Base-by-base conservation (phyloP, 1,140 invertebrate genomes). In the Chrysopa pallens region DNA sequence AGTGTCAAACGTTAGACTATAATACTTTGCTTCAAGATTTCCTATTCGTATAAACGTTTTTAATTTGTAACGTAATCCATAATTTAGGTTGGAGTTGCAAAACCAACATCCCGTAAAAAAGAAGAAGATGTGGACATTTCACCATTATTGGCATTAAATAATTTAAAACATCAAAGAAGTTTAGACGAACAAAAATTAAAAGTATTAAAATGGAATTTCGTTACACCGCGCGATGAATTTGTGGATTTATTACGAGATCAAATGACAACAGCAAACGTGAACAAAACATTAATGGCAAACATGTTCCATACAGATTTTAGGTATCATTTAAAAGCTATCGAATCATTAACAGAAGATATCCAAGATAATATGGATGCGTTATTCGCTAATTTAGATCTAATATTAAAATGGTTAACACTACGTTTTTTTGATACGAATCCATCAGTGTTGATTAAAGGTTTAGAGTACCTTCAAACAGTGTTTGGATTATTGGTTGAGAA, bases 361-460 rank as follows among this genome's bases (percentile, higher is more conserved):
- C 67, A 76, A 6, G 73, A 70, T 14, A 81, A 86, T 49, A 73
- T 74, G 11, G 73, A 78, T 53, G 84, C 87, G 6, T 70, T 93
- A 14, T 74, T 91, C 27, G 78, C 78, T 9, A 98, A 97, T 67
- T 67, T 96, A 42, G 95, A 98, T 68, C 65, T 98, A 35, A 81
- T 98, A 44, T 67, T 98, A 8, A 95, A 94, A 61, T 98, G 95
- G 95, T 59, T 96, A 45, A 95, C 92, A 0, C 59, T 98, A 11
- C 68, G 93, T 48, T 98, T 98, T 62, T 97, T 95, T 54, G 94
- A 98, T 66, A 98, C 94, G 8, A 98, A 98, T 69, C 93, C 94
- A 13, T 92, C 90, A 17, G 93, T 98, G 27, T 68, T 98, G 28
- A 68, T 96, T 40, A 93, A 92, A 71, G 88, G 85, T 37, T 64